These are phyloP conservation scores for Pachycephus smyrnensis DNA, from an alignment of 2,888 invertebrate genomes.

Conservation along the genomic window DNA sequence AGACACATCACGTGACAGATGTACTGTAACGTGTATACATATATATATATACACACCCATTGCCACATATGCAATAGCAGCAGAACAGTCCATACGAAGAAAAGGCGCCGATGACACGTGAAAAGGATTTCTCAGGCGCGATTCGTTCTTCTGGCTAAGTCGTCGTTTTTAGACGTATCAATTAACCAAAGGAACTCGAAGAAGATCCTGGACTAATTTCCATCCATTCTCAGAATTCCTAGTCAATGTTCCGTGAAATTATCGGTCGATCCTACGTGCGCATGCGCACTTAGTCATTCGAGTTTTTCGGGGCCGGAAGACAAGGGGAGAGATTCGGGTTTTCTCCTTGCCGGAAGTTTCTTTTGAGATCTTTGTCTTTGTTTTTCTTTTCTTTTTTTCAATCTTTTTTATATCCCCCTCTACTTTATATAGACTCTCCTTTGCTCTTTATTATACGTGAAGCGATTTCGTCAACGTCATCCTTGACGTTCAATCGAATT, in stretches of 20 bases:
- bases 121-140: not conserved
- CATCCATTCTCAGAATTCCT: constrained; percentile 52
- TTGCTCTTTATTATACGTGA: constrained; percentile 17
- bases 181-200: constrained; percentile 50
- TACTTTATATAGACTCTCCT: constrained; percentile 3
- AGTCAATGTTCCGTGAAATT: constrained; percentile 59
- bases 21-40: constrained; percentile 5
- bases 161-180: constrained; percentile 44
- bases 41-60: not conserved
- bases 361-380: not conserved
- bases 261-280: constrained; percentile 35
- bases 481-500: constrained; percentile 51
- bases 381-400: no score
- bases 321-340: not conserved
- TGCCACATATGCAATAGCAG: not conserved
- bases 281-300: not conserved
- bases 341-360: not conserved
- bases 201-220: constrained; percentile 56
- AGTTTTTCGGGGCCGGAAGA: not conserved
- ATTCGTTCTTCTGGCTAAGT: constrained; percentile 1
- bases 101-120: constrained; percentile 8
- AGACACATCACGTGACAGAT: constrained; percentile 20
- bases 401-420: not conserved
- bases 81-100: not conserved
- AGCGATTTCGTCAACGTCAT: constrained; percentile 19